phyloP scores from a whole-genome alignment of 1,140 invertebrate genomes.

The Mya arenaria region DNA sequence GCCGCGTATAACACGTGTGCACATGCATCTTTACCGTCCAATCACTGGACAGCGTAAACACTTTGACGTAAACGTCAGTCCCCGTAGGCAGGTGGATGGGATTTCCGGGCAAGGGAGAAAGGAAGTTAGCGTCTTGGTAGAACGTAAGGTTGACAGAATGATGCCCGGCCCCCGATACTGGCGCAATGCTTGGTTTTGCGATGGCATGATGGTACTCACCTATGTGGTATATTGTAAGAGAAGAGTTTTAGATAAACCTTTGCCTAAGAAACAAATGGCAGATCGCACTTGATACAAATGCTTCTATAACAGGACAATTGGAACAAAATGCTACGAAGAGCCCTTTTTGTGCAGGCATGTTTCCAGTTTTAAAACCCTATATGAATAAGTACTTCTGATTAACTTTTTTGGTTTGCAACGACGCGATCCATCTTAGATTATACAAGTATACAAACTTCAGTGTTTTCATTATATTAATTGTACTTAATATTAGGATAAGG shows the following conservation, averaged over 20 bases:
- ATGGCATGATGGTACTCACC: constrained; percentile 10
- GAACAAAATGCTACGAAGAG: too few species aligned
- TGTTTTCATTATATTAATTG: too few species aligned
- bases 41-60: neutral
- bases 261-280: neutral
- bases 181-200: neutral
- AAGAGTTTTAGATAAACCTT: neutral
- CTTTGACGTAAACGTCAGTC: constrained; percentile 7
- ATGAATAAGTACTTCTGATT: too few species aligned
- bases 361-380: too few species aligned
- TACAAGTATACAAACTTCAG: too few species aligned
- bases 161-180: neutral
- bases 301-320: too few species aligned
- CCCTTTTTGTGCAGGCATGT: too few species aligned
- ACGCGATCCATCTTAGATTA: too few species aligned
- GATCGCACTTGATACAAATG: neutral
- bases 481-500: too few species aligned
- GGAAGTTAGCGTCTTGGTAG: neutral
- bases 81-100: neutral
- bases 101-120: neutral
- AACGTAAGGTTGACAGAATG: constrained; percentile 13
- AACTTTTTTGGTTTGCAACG: too few species aligned
- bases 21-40: constrained; percentile 12
- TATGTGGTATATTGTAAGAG: neutral
- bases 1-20: constrained; percentile 16